phyloP scores from a whole-genome alignment of 2,888 invertebrate genomes.

The Sceliomorpha sp. region DNA sequence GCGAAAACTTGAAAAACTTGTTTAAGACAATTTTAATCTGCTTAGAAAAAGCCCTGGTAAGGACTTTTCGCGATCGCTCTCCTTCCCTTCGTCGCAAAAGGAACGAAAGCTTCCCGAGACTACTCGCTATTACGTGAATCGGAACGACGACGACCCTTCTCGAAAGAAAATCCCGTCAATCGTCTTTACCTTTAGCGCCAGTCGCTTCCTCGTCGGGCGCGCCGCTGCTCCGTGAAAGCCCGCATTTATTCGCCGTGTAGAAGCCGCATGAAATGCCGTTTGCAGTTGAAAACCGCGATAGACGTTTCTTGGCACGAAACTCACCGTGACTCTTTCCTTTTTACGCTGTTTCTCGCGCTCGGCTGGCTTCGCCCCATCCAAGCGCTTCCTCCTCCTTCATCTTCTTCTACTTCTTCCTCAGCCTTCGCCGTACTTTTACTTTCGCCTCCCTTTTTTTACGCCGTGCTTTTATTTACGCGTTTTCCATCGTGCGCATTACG shows the following conservation, averaged over 20 bases:
- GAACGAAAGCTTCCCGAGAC: constrained; percentile 15
- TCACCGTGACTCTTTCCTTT: constrained; percentile 54
- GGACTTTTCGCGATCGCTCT: constrained; percentile 31
- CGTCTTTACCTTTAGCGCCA: constrained; percentile 39
- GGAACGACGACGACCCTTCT: constrained; percentile 48
- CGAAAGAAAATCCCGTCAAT: constrained; percentile 52
- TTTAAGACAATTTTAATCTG: constrained; percentile 37
- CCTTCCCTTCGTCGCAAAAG: constrained; percentile 19
- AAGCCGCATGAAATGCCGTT: constrained; percentile 37
- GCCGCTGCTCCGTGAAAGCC: constrained; percentile 45
- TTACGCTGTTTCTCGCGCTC: constrained; percentile 62
- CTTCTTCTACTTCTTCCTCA: constrained; percentile 37
- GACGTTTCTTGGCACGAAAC: constrained; percentile 61
- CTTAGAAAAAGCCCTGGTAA: constrained; percentile 34
- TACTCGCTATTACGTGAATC: constrained; percentile 34
- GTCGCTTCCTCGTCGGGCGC: constrained; percentile 19
- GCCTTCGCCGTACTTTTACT: constrained; percentile 33
- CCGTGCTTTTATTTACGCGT: constrained; percentile 54
- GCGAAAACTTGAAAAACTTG: constrained; percentile 16
- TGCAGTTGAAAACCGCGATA: constrained; percentile 56
- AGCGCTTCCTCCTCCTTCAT: constrained; percentile 47
- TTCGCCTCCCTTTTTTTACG: constrained; percentile 24
- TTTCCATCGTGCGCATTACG: constrained; percentile 47
- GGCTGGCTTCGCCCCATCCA: constrained; percentile 56
- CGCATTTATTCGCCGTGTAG: constrained; percentile 48